Percentiles rank a stretch among this genome's conserved stretches.
Evolutionary conservation across 2,797 vertebrate species (phyloP).

Genomic region (Crenichthys baileyi): DNA sequence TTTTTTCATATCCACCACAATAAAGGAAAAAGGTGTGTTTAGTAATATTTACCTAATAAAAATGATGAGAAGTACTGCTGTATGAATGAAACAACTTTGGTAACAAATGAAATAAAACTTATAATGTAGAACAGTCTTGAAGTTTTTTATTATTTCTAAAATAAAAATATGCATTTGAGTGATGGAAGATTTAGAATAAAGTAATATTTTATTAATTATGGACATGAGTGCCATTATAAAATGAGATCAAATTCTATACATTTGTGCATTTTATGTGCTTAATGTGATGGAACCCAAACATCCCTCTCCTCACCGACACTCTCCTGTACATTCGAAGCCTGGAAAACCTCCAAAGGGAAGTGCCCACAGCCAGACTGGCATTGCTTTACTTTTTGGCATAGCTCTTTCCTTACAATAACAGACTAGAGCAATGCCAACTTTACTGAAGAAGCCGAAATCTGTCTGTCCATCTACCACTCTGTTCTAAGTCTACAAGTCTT

Average conservation of each 20-base stretch:
- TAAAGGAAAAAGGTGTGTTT: slow-evolving; percentile 25
- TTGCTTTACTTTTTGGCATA: neutral
- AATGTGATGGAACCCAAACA: neutral
- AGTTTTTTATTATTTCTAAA: slow-evolving; percentile 2
- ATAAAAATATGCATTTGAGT: neutral
- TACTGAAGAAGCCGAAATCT: neutral
- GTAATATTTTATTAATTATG: slow-evolving; percentile 7
- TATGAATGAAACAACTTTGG: slow-evolving; percentile 40
- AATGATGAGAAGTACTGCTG: too few species aligned
- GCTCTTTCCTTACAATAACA: neutral
- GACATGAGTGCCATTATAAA: slow-evolving; percentile 1
- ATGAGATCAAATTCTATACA: neutral
- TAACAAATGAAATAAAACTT: slow-evolving; percentile 41
- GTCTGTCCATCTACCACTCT: neutral
- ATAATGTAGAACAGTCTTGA: slow-evolving; percentile 21
- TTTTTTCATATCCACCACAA: slow-evolving; percentile 33
- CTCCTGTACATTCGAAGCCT: neutral
- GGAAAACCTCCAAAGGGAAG: neutral
- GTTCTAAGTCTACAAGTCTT: neutral
- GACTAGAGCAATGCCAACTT: neutral
- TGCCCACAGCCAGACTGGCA: neutral
- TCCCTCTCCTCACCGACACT: neutral
- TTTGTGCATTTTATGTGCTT: neutral
- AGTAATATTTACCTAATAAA: slow-evolving; percentile 33
- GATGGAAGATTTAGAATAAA: slow-evolving; percentile 11